A percentile compares a stretch with the other conserved stretches of the same genome.
Conservation (phyloP, 2,797 vertebrate species). For the Gephyroberyx darwinii region DNA sequence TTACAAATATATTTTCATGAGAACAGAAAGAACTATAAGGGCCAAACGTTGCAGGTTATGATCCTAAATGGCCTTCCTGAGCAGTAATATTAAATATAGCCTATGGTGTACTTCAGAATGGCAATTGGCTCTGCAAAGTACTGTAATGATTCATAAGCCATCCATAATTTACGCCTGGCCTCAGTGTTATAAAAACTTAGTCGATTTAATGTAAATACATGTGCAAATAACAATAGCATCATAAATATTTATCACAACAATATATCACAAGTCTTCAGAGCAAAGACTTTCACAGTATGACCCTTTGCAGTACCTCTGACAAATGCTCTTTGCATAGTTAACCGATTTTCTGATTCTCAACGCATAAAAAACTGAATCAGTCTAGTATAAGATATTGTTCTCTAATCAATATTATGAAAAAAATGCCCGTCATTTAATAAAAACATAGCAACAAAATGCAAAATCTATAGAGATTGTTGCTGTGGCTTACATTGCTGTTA, state of each 20-base stretch:
- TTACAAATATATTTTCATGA: constrained; percentile 56
- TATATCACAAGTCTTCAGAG: constrained; percentile 42
- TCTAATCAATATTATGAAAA: constrained; percentile 53
- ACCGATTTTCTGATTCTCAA: constrained; percentile 61
- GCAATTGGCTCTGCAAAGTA: background rate
- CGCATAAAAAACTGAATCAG: constrained; percentile 62
- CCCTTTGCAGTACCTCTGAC: constrained; percentile 50
- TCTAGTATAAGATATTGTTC: constrained; percentile 53
- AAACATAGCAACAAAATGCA: constrained; percentile 62
- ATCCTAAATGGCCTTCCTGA: constrained; percentile 71
- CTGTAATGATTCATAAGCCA: constrained; percentile 45
- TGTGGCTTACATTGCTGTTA: constrained; percentile 20
- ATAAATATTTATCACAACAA: constrained; percentile 69
- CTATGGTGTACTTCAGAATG: constrained; percentile 9
- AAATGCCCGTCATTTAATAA: constrained; percentile 44
- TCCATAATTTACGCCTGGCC: constrained; percentile 46
- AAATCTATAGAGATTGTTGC: constrained; percentile 57
- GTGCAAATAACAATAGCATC: constrained; percentile 59
- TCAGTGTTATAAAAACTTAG: constrained; percentile 48
- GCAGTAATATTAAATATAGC: constrained; percentile 61
- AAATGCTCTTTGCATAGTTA: constrained; percentile 77
- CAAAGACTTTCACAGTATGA: constrained; percentile 66
- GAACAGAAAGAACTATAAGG: constrained; percentile 56
- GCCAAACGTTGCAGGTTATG: constrained; percentile 61
- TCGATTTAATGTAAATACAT: constrained; percentile 60